These are phyloP conservation scores for Crotalus viridis DNA, from an alignment of 2,113 vertebrate species.

Conservation along the genomic window DNA sequence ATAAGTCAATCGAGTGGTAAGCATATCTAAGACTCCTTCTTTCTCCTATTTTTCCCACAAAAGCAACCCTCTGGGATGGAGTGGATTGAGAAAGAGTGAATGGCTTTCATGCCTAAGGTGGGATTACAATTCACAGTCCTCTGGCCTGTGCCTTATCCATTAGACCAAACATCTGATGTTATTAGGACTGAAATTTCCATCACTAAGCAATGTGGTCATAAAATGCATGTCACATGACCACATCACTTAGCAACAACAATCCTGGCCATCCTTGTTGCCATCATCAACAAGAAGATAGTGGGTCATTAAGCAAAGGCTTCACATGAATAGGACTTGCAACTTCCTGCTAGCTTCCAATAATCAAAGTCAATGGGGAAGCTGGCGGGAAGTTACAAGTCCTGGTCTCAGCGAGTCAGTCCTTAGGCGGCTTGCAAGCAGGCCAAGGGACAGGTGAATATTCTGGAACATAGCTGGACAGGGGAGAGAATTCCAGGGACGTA, in stretches of 20 bases:
- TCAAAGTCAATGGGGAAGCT: background rate
- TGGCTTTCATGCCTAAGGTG: background rate
- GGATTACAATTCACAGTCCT: background rate
- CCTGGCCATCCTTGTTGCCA: background rate
- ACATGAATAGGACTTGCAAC: background rate
- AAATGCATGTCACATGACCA: background rate
- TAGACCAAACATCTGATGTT: background rate
- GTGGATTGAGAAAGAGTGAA: background rate
- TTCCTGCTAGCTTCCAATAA: background rate
- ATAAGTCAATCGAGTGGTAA: background rate
- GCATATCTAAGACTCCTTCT: background rate
- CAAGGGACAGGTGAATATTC: background rate
- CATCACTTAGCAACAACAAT: background rate
- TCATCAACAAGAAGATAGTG: rapidly evolving
- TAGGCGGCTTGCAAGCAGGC: background rate
- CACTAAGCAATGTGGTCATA: background rate
- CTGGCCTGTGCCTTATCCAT: background rate
- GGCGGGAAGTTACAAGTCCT: background rate
- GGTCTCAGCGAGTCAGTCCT: background rate
- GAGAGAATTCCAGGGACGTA: background rate
- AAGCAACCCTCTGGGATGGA: background rate
- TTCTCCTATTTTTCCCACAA: background rate
- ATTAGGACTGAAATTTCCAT: background rate
- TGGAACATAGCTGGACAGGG: background rate
- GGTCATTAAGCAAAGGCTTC: background rate